Evolutionary conservation across 1,140 invertebrate species (phyloP).

Genomic region (Drosophila parabipectinata): DNA sequence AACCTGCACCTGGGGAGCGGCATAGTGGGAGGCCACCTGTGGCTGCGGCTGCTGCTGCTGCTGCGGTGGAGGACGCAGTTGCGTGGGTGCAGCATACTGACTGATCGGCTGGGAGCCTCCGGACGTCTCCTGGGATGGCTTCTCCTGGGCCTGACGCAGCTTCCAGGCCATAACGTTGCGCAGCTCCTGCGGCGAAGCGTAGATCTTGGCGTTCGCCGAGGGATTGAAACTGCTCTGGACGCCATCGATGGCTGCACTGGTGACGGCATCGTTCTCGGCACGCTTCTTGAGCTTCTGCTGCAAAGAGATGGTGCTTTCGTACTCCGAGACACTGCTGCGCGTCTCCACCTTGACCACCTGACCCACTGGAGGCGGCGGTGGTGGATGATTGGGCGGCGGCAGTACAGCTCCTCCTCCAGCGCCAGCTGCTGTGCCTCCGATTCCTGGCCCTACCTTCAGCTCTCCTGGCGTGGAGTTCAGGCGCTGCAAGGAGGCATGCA

Average conservation of each 20-base stretch:
- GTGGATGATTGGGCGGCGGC: conserved; percentile 89
- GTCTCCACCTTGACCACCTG: conserved; percentile 91
- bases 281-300: conserved; percentile 79
- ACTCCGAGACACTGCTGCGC: conserved; percentile 80
- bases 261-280: conserved; percentile 73
- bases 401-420: conserved; percentile 65
- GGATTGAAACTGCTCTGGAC: conserved; percentile 94
- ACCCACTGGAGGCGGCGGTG: conserved; percentile 89
- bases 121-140: conserved; percentile 60
- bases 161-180: conserved; percentile 91
- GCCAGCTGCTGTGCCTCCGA: not conserved
- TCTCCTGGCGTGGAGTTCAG: conserved; percentile 58
- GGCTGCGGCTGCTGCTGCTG: conserved; percentile 89
- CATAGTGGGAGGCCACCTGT: conserved; percentile 56
- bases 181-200: conserved; percentile 93
- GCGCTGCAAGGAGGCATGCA: conserved; percentile 80
- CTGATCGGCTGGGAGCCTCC: conserved; percentile 62
- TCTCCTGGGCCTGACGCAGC: conserved; percentile 68
- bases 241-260: conserved; percentile 74
- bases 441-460: conserved; percentile 11
- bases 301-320: conserved; percentile 82
- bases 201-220: conserved; percentile 92
- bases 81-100: conserved; percentile 74
- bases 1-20: conserved; percentile 64
- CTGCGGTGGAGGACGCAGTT: conserved; percentile 94